Conservation (phyloP, 1,140 invertebrate species). For the Paramacrobiotus metropolitanus region DNA sequence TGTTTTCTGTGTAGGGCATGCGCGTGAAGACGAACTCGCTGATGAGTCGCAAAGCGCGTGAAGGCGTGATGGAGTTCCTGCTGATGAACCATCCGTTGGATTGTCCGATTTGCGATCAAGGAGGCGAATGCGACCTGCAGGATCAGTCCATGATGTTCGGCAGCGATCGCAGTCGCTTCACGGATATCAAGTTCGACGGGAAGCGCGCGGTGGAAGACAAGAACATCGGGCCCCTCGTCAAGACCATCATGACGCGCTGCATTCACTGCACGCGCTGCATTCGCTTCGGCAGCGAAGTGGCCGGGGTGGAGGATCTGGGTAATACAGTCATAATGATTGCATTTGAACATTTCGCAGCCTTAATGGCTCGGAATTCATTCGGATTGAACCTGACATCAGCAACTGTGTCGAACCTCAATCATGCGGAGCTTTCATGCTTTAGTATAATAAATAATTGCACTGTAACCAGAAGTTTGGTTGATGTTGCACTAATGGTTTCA, state of each 20-base stretch:
- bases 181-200: constrained; percentile 71
- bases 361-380: no score
- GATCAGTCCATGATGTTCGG: constrained; percentile 99
- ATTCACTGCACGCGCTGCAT: constrained; percentile 98
- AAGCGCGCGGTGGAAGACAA: constrained; percentile 98
- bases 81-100: constrained; percentile 94
- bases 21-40: constrained; percentile 92
- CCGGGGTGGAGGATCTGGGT: constrained; percentile 88
- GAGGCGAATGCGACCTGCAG: constrained; percentile 90
- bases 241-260: constrained; percentile 98
- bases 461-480: background rate
- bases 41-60: constrained; percentile 46
- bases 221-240: constrained; percentile 88
- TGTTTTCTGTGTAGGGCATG: constrained; percentile 35
- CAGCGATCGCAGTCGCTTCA: constrained; percentile 74
- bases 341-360: no score
- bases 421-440: background rate
- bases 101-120: constrained; percentile 99
- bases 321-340: no score
- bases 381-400: no score
- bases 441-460: background rate
- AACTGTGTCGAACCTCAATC: no score
- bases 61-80: constrained; percentile 96
- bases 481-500: background rate
- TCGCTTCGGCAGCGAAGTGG: constrained; percentile 82